Base-by-base conservation (phyloP, 2,113 vertebrate genomes). In the Neolamprologus hecqui region DNA sequence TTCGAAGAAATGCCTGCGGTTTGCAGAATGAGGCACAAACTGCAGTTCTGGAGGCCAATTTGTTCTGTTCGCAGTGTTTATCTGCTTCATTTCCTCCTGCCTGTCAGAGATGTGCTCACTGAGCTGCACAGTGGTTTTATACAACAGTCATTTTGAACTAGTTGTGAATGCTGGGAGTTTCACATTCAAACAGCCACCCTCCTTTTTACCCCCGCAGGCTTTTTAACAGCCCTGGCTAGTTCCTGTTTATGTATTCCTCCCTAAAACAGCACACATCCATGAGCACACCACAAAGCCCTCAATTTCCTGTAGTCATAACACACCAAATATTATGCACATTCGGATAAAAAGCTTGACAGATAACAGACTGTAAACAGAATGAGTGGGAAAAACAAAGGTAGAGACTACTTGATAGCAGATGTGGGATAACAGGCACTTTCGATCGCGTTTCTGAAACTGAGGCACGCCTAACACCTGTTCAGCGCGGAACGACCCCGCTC, bases 171-270 rank as follows among this genome's bases (percentile, higher is more conserved):
- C 73, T 55, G 60, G 58, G 75, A 81, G 82, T 89, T 92, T 89
- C 88, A 83, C 23, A 85, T 90, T 84, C 49, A 53, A 54, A 51
- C 58, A 75, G 37, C 3, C 28, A 33, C 13, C 83, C 31, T 57
- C 63, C 54, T 73, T 35, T 77, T 77, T 23, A 51, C 75, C 80
- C 45, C 79, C 2, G 14, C 57, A 80, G 75, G 77, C 10, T 51
- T 40, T 88, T 81, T 7, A 86, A 70, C 87, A 81, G 57, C 63
- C 47, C 23, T 8, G 15, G 79, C 81, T 84, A 42, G 89, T 95
- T 95, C 90, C 92, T 95, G 92, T 94, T 94, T 91, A 88, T 88
- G 79, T 91, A 86, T 83, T 87, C 80, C 84, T 89, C 88, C 84
- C 51, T 57, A 31, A 92, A 91, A 81, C 42, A 15, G 57, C 85